A percentile compares a stretch with the other conserved stretches of the same genome.
phyloP scores from a whole-genome alignment of 1,140 invertebrate genomes.

The Myzus persicae region DNA sequence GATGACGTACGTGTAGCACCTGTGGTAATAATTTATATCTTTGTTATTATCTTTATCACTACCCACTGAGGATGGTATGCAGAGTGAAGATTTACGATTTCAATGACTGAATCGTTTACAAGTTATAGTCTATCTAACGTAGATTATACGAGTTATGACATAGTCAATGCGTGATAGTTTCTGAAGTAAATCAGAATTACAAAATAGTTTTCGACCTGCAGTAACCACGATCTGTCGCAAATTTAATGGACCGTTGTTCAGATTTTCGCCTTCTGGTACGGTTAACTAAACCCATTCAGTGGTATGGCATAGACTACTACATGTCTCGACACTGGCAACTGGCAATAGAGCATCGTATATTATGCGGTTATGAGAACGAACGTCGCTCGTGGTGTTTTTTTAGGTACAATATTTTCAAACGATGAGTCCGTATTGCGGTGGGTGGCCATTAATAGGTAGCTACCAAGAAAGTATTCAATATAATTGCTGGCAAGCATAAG shows the following conservation, averaged over 20 bases:
- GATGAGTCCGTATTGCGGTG: too few species aligned
- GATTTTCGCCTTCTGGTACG: background rate
- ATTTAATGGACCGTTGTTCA: background rate
- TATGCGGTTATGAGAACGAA: too few species aligned
- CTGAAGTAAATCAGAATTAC: background rate
- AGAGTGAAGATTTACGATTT: background rate
- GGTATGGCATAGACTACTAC: background rate
- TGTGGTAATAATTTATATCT: background rate
- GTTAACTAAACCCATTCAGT: background rate
- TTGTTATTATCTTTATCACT: background rate
- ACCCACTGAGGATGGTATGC: too few species aligned
- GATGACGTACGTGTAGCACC: background rate
- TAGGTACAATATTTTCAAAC: too few species aligned
- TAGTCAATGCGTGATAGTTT: background rate
- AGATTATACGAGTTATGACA: too few species aligned
- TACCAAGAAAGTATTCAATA: too few species aligned
- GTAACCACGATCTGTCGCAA: background rate
- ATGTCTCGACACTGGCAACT: too few species aligned
- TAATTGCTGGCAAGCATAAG: too few species aligned
- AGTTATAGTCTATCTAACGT: too few species aligned
- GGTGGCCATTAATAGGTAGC: too few species aligned
- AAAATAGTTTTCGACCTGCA: background rate
- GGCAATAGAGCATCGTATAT: too few species aligned
- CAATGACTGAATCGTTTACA: background rate
- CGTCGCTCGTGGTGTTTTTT: background rate